phyloP scores from a whole-genome alignment of 2,797 vertebrate species.

The Syndactyla subalaris region DNA sequence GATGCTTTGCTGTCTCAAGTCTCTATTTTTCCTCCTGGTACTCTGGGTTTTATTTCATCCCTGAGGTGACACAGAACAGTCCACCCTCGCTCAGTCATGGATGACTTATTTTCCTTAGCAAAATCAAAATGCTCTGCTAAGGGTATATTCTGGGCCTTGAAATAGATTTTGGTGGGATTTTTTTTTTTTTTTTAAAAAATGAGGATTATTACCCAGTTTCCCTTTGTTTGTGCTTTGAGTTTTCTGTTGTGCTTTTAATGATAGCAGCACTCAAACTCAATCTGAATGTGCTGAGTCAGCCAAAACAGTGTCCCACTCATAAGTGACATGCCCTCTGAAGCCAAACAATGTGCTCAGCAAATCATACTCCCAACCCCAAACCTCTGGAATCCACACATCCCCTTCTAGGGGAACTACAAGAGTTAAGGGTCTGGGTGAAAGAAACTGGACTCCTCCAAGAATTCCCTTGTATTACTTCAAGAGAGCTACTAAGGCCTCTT shows the following conservation, averaged over 20 bases:
- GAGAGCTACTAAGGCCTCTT: neutral
- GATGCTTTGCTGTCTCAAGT: neutral
- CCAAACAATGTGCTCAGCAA: neutral
- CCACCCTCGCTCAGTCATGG: neutral
- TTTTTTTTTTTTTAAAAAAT: neutral
- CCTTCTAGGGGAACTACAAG: neutral
- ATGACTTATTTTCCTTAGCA: neutral
- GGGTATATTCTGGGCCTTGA: neutral
- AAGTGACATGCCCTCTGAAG: neutral
- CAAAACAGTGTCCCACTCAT: neutral
- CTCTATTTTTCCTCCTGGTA: neutral
- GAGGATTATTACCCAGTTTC: neutral
- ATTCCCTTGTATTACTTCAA: neutral
- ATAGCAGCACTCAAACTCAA: neutral
- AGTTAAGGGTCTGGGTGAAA: neutral
- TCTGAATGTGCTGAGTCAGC: neutral
- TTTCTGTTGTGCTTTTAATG: neutral
- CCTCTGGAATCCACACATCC: neutral
- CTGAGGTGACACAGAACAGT: neutral
- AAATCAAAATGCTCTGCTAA: constrained; percentile 16
- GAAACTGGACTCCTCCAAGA: neutral
- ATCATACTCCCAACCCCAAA: neutral
- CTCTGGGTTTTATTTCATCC: neutral
- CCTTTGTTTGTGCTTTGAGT: neutral
- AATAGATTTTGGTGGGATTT: neutral